Percentiles rank a stretch among this genome's conserved stretches.
Evolutionary conservation across 2,888 invertebrate species (phyloP).

Genomic region (Melieria crassipennis): DNA sequence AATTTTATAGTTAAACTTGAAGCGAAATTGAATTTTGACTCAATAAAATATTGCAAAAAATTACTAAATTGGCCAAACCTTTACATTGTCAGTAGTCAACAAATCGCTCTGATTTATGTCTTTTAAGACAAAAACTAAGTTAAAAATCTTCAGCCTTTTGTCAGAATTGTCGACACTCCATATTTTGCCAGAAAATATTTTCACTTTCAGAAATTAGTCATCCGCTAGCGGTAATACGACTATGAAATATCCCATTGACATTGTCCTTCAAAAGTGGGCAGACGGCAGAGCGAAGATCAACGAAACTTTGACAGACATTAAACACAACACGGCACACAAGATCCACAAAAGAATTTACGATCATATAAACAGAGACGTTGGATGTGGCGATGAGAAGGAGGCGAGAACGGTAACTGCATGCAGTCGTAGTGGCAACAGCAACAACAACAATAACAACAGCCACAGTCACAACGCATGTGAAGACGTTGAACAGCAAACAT

Average conservation of each 20-base stretch:
- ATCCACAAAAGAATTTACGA: conserved; percentile 23
- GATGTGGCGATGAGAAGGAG: conserved; percentile 12
- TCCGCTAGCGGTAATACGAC: no score
- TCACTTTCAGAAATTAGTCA: no score
- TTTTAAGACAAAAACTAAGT: no score
- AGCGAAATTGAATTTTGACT: no score
- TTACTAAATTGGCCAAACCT: no score
- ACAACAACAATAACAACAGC: not conserved
- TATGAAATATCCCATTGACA: conserved; percentile 19
- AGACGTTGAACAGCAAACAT: conserved; percentile 33
- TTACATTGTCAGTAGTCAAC: no score
- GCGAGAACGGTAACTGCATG: not conserved
- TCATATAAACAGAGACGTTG: conserved; percentile 10
- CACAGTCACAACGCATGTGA: not conserved
- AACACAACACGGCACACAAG: conserved; percentile 7
- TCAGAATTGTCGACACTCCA: no score
- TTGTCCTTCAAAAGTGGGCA: conserved; percentile 51
- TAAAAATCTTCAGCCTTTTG: no score
- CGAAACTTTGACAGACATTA: not conserved
- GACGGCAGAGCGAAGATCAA: not conserved
- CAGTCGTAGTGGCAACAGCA: conserved; percentile 21
- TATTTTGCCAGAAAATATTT: no score
- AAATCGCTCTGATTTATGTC: no score
- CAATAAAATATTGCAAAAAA: no score
- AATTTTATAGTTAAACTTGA: no score